Conservation (phyloP, 2,888 invertebrate species). For the Nymphalis urticae region DNA sequence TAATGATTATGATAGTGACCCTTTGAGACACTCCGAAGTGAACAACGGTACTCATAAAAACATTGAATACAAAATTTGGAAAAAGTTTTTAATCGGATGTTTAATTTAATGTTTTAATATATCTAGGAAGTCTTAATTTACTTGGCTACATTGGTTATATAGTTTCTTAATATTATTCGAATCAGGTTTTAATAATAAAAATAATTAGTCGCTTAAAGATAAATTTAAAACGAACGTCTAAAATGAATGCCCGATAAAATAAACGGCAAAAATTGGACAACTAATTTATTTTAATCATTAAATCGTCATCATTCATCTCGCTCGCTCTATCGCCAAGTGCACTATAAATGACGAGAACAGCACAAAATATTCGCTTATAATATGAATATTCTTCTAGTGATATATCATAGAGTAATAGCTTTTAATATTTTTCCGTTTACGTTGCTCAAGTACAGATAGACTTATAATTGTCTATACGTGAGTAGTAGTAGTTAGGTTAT, state of each 20-base stretch:
- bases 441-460: too few relatives aligned
- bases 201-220: too few relatives aligned
- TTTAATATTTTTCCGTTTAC: too few relatives aligned
- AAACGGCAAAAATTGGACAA: too few relatives aligned
- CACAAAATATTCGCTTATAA: not conserved
- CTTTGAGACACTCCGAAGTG: not conserved
- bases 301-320: not conserved
- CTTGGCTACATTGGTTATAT: conserved; percentile 3
- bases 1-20: not conserved
- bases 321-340: not conserved
- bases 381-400: too few relatives aligned
- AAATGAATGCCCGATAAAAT: too few relatives aligned
- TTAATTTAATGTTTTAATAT: not conserved
- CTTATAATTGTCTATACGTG: too few relatives aligned
- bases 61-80: not conserved
- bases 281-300: too few relatives aligned
- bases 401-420: too few relatives aligned
- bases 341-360: not conserved
- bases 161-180: not conserved
- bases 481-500: too few relatives aligned
- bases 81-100: not conserved
- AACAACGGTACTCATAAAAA: not conserved
- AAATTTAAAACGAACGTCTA: too few relatives aligned
- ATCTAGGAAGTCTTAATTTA: not conserved
- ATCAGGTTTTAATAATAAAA: too few relatives aligned